Evolutionary conservation across 2,888 invertebrate genomes (phyloP).

Genomic region (Ichneumoninae sp.): DNA sequence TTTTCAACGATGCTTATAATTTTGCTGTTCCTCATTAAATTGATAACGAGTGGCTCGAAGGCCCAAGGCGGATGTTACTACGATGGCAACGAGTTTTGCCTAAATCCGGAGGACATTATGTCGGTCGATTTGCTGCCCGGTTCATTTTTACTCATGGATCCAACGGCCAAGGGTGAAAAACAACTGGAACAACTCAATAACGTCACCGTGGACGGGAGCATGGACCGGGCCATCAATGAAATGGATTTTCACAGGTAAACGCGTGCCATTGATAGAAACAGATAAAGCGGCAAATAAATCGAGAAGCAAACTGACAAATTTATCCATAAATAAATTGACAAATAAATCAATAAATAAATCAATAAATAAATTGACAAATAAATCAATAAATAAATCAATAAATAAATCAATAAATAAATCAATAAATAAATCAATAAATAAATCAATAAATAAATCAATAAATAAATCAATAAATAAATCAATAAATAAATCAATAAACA

Average conservation of each 20-base stretch:
- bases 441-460: too few species aligned
- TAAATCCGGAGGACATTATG: constrained; percentile 88
- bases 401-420: too few species aligned
- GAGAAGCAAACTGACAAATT: neutral
- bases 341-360: neutral
- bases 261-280: neutral
- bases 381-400: too few species aligned
- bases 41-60: constrained; percentile 9
- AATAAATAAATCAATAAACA: too few species aligned
- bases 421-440: too few species aligned
- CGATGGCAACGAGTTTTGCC: constrained; percentile 82
- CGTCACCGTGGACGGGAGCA: constrained; percentile 85
- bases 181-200: constrained; percentile 62
- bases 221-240: constrained; percentile 87
- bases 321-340: neutral
- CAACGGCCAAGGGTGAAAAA: constrained; percentile 57
- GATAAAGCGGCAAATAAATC: neutral
- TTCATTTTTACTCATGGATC: constrained; percentile 85
- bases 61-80: constrained; percentile 78
- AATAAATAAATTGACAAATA: too few species aligned
- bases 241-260: constrained; percentile 90
- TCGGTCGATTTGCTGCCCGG: constrained; percentile 90
- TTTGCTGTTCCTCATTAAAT: constrained; percentile 37
- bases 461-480: too few species aligned
- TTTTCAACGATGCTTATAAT: constrained; percentile 45